Base-by-base conservation (phyloP, 35 echinoderm and acorn worm species). In the Ptychodera flava region DNA sequence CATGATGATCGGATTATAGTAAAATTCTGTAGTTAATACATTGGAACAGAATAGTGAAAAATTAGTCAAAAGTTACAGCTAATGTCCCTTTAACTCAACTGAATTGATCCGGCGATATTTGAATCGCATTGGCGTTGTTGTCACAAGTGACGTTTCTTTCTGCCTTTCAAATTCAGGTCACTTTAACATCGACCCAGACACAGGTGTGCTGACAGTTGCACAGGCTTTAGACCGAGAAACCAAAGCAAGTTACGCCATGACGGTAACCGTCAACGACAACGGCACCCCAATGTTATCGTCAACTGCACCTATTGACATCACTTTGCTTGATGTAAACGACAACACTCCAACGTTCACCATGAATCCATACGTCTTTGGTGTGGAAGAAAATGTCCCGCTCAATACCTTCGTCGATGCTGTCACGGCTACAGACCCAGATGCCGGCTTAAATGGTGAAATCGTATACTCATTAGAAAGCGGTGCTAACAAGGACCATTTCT, bases 371-470 rank as follows among this genome's bases (percentile, higher is more conserved):
- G 28, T 30, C 1, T 85, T 99, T 15, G 85, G 81, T 29, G 53
- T 99, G 0, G 37, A 90, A 78, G 96, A 99, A 82, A 94, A 94
- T 77, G 37, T 84, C 22, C 77, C 93, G 1, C 36, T 81, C 33
- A 85, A 83, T 80, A 34, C 84, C 12, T 28, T 85, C 14, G 32
- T 99, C 0, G 92, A 92, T 92, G 94, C 92, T 1, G 90, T 99
- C 16, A 82, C 53, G 0, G 96, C 96, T 16, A 77, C 85, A 0
- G 96, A 99, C 78, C 82, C 81, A 0, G 96, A 99, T 83, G 90
- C 92, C 6, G 90, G 90, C 34, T 36, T 31, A 27, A 92, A 92
- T 37, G 90, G 92, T 15, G 79, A 90, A 36, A 83, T 94, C 29
- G 85, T 90, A 28, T 99, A 99, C 83, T 87, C 88, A 33, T 81